These are phyloP conservation scores for Pseudolycoriella hygida DNA, from an alignment of 2,888 invertebrate species.

Conservation along the genomic window DNA sequence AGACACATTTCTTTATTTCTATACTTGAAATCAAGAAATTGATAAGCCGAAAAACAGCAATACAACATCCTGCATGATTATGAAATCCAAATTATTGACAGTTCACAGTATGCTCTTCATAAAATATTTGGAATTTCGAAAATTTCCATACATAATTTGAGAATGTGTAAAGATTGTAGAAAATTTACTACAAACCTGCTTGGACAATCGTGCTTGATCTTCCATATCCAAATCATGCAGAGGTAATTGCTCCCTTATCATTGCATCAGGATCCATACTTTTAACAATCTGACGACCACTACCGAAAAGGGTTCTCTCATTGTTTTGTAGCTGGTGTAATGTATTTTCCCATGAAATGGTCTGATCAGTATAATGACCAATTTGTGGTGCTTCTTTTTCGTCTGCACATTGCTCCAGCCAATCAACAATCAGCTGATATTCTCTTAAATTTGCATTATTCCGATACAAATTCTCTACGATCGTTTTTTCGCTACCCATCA, in stretches of 20 bases:
- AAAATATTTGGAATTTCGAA: too few species aligned
- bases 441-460: slow-evolving; percentile 38
- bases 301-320: slow-evolving; percentile 37
- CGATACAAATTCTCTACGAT: slow-evolving; percentile 26
- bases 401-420: slow-evolving; percentile 77
- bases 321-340: slow-evolving; percentile 47
- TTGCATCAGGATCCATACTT: slow-evolving; percentile 80
- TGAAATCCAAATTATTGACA: too few species aligned
- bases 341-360: slow-evolving; percentile 87
- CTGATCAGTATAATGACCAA: slow-evolving; percentile 61
- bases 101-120: too few species aligned
- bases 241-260: slow-evolving; percentile 53
- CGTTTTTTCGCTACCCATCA: slow-evolving; percentile 36
- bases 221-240: slow-evolving; percentile 76
- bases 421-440: slow-evolving; percentile 73
- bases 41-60: too few species aligned
- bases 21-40: too few species aligned
- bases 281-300: slow-evolving; percentile 41
- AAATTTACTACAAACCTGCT: slow-evolving; percentile 18
- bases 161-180: too few species aligned
- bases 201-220: slow-evolving; percentile 46
- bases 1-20: too few species aligned
- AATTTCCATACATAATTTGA: too few species aligned
- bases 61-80: too few species aligned
- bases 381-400: slow-evolving; percentile 32